Percentiles rank a stretch among this genome's conserved stretches.
phyloP scores from a whole-genome alignment of 1,140 invertebrate genomes.

The Zaprionus lachaisei region DNA sequence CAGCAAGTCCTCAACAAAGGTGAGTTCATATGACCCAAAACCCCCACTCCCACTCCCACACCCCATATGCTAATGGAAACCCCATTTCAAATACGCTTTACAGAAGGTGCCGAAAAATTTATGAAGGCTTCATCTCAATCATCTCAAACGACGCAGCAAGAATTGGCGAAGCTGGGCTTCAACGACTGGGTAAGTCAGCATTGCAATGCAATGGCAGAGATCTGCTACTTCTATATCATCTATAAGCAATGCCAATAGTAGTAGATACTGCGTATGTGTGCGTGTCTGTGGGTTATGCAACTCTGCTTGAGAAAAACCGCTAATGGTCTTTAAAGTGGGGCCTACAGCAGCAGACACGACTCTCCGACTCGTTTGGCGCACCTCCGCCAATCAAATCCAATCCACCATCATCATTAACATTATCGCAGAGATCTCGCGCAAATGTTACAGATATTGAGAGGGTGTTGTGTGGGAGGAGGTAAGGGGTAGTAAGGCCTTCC shows the following conservation, averaged over 20 bases:
- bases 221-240: slow-evolving; percentile 18
- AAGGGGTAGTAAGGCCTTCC: slow-evolving; percentile 29
- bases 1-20: slow-evolving; percentile 90
- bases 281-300: slow-evolving; percentile 37
- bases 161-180: slow-evolving; percentile 91
- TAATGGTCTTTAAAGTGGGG: slow-evolving; percentile 72
- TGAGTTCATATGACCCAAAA: slow-evolving; percentile 28
- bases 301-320: slow-evolving; percentile 41
- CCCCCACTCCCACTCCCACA: background rate
- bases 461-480: slow-evolving; percentile 12
- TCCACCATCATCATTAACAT: slow-evolving; percentile 65
- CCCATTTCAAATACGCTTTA: background rate
- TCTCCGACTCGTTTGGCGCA: slow-evolving; percentile 45
- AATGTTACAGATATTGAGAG: background rate
- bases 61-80: slow-evolving; percentile 1
- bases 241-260: slow-evolving; percentile 8
- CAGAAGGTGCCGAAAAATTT: slow-evolving; percentile 86
- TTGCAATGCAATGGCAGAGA: slow-evolving; percentile 4
- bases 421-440: slow-evolving; percentile 65
- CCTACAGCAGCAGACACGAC: slow-evolving; percentile 19
- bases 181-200: slow-evolving; percentile 92
- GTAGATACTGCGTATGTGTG: background rate
- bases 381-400: slow-evolving; percentile 51
- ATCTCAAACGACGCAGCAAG: slow-evolving; percentile 87
- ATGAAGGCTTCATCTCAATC: slow-evolving; percentile 85